These are phyloP conservation scores for Vollenhovia emeryi DNA, from an alignment of 1,140 invertebrate species.

Conservation along the genomic window DNA sequence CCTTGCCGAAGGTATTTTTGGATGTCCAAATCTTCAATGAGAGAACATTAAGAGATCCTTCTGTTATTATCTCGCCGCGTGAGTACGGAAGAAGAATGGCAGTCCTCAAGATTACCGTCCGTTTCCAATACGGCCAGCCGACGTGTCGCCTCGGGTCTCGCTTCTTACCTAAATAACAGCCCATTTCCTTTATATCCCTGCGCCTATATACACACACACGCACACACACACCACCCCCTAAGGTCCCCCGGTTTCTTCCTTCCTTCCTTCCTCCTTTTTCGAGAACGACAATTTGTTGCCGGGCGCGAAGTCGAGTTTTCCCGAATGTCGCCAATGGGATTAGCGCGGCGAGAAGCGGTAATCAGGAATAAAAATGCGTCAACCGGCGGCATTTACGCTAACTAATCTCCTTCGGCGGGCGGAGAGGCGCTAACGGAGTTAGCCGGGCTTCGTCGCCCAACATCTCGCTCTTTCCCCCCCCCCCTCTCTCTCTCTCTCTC, in stretches of 20 bases:
- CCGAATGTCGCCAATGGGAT: conserved; percentile 71
- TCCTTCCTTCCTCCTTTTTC: conserved; percentile 22
- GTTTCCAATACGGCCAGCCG: not conserved
- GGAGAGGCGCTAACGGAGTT: conserved; percentile 77
- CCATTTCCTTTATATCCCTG: conserved; percentile 34
- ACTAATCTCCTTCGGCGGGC: conserved; percentile 81
- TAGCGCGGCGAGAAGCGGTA: conserved; percentile 77
- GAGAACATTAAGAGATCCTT: too few species aligned
- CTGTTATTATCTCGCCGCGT: too few species aligned
- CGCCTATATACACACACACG: not conserved
- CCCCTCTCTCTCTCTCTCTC: not conserved
- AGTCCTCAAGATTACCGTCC: not conserved
- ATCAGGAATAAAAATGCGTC: conserved; percentile 82
- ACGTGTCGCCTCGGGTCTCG: not conserved
- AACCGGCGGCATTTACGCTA: conserved; percentile 81
- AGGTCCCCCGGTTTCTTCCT: not conserved
- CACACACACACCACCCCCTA: too few species aligned
- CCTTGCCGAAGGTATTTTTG: too few species aligned
- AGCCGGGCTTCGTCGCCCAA: conserved; percentile 60
- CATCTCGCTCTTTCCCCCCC: conserved; percentile 46
- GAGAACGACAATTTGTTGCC: conserved; percentile 44
- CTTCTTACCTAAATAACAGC: not conserved
- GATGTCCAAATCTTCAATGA: too few species aligned
- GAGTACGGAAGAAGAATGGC: not conserved
- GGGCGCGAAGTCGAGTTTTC: conserved; percentile 67